Evolutionary conservation across 1,140 invertebrate species (phyloP).

Genomic region (Colletes latitarsis): DNA sequence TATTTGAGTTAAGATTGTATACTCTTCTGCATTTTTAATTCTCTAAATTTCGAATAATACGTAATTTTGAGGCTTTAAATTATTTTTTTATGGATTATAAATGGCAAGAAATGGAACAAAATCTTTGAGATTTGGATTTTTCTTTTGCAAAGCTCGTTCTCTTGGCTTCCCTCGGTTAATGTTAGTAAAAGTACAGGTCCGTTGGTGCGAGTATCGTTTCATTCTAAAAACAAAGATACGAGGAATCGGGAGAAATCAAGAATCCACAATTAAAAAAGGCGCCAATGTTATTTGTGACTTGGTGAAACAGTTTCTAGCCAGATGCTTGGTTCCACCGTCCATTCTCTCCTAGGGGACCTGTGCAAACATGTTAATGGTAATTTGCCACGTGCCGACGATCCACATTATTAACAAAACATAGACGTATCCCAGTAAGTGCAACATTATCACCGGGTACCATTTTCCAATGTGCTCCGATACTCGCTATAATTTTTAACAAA

Average conservation of each 20-base stretch:
- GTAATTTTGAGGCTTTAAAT: too few relatives aligned
- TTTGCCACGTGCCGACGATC: slow-evolving; percentile 49
- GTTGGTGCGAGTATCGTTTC: background rate
- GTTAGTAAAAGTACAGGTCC: background rate
- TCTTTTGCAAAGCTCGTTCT: background rate
- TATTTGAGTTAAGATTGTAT: too few relatives aligned
- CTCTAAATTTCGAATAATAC: too few relatives aligned
- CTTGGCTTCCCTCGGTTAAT: background rate
- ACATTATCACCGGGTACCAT: slow-evolving; percentile 45
- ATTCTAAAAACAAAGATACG: background rate
- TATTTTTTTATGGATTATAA: too few relatives aligned
- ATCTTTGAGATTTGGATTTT: too few relatives aligned
- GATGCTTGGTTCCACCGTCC: slow-evolving; percentile 29
- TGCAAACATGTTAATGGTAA: slow-evolving; percentile 61
- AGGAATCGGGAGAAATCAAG: background rate
- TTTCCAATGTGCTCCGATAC: slow-evolving; percentile 1
- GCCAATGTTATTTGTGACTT: slow-evolving; percentile 45
- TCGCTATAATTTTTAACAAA: background rate
- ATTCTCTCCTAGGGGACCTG: slow-evolving; percentile 52
- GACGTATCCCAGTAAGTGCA: slow-evolving; percentile 56
- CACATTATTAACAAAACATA: slow-evolving; percentile 61
- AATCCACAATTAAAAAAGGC: slow-evolving; percentile 9
- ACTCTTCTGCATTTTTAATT: too few relatives aligned
- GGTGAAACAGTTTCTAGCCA: slow-evolving; percentile 50
- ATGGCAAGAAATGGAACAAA: too few relatives aligned